These are phyloP conservation scores for Ceratina australensis DNA, from an alignment of 1,140 invertebrate species.

Conservation along the genomic window DNA sequence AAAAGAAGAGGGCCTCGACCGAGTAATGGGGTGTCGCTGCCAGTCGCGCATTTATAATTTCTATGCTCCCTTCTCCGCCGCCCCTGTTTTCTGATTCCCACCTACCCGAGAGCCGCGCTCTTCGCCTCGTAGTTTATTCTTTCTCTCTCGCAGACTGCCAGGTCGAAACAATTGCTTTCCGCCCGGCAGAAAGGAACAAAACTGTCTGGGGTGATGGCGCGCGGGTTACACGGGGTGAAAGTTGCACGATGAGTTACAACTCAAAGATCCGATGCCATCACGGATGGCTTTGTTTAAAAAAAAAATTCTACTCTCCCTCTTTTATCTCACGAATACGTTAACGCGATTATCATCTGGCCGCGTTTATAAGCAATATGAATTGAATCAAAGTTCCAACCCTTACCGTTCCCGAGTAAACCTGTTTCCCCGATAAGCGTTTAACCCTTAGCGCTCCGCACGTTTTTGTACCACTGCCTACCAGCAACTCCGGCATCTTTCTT, in stretches of 20 bases:
- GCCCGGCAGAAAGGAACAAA: conserved; percentile 61
- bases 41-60: conserved; percentile 70
- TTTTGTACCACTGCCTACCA: no score
- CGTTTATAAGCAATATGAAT: no score
- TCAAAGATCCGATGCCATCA: conserved; percentile 51
- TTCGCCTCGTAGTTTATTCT: conserved; percentile 46
- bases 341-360: background rate
- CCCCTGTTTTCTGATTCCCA: background rate
- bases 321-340: no score
- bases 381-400: no score
- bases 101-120: conserved; percentile 36
- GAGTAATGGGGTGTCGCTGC: conserved; percentile 67
- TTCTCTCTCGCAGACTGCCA: conserved; percentile 51
- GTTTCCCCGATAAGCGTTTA: no score
- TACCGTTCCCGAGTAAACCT: no score
- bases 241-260: conserved; percentile 62
- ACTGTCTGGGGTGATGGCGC: conserved; percentile 56
- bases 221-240: conserved; percentile 48
- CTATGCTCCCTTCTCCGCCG: conserved; percentile 28
- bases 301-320: background rate
- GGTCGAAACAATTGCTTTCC: conserved; percentile 67
- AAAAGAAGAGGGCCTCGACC: conserved; percentile 54
- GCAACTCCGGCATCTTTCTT: no score
- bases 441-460: no score
- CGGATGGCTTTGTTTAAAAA: conserved; percentile 24